A percentile compares a stretch with the other conserved stretches of the same genome.
These are phyloP conservation scores for Scaptodrosophila lebanonensis DNA, from an alignment of 1,140 invertebrate species.

Conservation along the genomic window DNA sequence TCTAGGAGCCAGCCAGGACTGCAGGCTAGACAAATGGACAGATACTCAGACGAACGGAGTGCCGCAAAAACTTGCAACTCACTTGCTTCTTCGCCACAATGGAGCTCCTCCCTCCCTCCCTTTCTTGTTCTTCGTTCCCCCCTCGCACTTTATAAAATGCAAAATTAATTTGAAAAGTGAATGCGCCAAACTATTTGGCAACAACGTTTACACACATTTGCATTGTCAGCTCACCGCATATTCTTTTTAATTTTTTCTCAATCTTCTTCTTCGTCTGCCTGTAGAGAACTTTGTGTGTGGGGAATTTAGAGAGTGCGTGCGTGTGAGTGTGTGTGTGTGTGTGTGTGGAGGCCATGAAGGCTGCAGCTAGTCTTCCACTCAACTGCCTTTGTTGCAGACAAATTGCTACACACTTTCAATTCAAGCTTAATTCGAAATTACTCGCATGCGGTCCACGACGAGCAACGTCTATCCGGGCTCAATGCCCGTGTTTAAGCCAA, in stretches of 20 bases:
- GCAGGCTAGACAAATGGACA: neutral
- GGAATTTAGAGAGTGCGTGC: slow-evolving; percentile 2
- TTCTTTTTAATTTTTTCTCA: slow-evolving; percentile 13
- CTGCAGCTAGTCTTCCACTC: slow-evolving; percentile 7
- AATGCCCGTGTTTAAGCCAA: neutral
- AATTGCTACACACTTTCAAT: slow-evolving; percentile 72
- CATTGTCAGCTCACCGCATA: too few relatives aligned
- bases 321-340: too few relatives aligned
- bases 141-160: too few relatives aligned
- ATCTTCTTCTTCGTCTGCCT: slow-evolving; percentile 4
- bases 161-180: slow-evolving; percentile 72
- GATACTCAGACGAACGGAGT: slow-evolving; percentile 4
- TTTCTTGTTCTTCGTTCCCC: too few relatives aligned
- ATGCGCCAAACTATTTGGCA: slow-evolving; percentile 53
- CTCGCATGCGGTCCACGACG: slow-evolving; percentile 34
- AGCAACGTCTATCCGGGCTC: slow-evolving; percentile 10
- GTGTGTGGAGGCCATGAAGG: too few relatives aligned
- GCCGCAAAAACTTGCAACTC: slow-evolving; percentile 36
- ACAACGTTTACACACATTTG: too few relatives aligned
- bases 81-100: too few relatives aligned
- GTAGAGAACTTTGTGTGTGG: slow-evolving; percentile 46
- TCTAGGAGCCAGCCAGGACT: slow-evolving; percentile 16
- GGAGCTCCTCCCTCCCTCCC: neutral
- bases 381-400: slow-evolving; percentile 68
- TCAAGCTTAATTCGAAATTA: slow-evolving; percentile 71